Conservation (phyloP, 2,888 invertebrate genomes). For the Platycheirus rosarum region DNA sequence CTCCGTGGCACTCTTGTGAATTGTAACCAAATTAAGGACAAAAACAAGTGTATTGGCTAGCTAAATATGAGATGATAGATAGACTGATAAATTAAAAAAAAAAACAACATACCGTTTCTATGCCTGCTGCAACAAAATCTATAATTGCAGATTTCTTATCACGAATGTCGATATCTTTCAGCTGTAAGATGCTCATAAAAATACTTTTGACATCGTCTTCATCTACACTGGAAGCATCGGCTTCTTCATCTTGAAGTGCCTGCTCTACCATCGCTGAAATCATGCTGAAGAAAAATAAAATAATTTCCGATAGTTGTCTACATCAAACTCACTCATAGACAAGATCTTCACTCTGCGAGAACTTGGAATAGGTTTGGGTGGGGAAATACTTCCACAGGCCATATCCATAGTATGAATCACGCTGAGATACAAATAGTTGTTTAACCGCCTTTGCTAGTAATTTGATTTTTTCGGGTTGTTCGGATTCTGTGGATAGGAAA, state of each 20-base stretch:
- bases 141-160: constrained; percentile 93
- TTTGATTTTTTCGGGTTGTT: constrained; percentile 85
- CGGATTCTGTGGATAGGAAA: constrained; percentile 84
- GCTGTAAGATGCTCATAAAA: constrained; percentile 89
- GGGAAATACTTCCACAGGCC: constrained; percentile 92
- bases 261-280: constrained; percentile 90
- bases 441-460: constrained; percentile 89
- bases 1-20: constrained; percentile 86
- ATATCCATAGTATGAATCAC: constrained; percentile 90
- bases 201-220: constrained; percentile 87
- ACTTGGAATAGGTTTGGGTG: constrained; percentile 88
- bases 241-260: constrained; percentile 85
- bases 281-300: constrained; percentile 84
- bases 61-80: constrained; percentile 81
- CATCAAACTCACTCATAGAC: constrained; percentile 88
- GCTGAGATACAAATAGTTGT: constrained; percentile 89
- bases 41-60: constrained; percentile 92
- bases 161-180: constrained; percentile 88
- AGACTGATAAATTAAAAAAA: neutral
- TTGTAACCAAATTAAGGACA: constrained; percentile 88
- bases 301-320: neutral
- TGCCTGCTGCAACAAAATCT: constrained; percentile 93
- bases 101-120: constrained; percentile 87
- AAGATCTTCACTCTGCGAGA: constrained; percentile 89
- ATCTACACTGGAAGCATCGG: constrained; percentile 80